Percentiles rank a stretch among this genome's conserved stretches.
Conservation (phyloP, 2,888 invertebrate species). For the Hymenopus coronatus region DNA sequence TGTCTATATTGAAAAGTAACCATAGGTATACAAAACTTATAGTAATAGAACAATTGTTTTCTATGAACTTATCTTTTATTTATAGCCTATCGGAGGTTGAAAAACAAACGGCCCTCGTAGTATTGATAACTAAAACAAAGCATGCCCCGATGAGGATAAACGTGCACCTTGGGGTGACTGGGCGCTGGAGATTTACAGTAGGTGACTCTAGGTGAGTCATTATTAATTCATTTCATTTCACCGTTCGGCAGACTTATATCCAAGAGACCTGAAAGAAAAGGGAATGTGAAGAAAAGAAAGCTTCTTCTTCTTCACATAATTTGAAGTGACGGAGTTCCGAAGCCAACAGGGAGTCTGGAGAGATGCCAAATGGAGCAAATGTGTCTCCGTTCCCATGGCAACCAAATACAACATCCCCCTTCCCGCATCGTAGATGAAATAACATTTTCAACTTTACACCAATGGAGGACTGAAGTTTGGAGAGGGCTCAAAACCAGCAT, state of each 20-base stretch:
- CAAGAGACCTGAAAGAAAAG: background rate
- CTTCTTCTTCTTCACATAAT: background rate
- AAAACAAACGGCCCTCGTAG: too few relatives aligned
- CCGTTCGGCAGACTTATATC: background rate
- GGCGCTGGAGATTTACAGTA: background rate
- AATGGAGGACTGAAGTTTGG: background rate
- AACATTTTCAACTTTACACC: background rate
- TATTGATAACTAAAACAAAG: too few relatives aligned
- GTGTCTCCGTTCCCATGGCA: background rate
- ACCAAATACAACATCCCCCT: background rate
- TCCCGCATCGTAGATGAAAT: background rate
- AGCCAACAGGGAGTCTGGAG: background rate
- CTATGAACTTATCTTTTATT: too few relatives aligned
- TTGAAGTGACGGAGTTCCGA: background rate
- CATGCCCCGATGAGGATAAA: too few relatives aligned
- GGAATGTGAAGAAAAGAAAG: background rate
- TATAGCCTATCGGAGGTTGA: too few relatives aligned
- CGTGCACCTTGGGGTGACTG: too few relatives aligned
- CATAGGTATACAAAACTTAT: too few relatives aligned
- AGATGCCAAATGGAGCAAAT: background rate
- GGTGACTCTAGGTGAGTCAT: background rate
- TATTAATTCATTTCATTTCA: background rate
- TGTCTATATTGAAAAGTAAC: too few relatives aligned
- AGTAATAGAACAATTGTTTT: too few relatives aligned
- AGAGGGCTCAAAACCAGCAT: background rate